Percentiles rank a stretch among this genome's conserved stretches.
Conservation (phyloP, 2,113 vertebrate genomes). For the Oenanthe melanoleuca region DNA sequence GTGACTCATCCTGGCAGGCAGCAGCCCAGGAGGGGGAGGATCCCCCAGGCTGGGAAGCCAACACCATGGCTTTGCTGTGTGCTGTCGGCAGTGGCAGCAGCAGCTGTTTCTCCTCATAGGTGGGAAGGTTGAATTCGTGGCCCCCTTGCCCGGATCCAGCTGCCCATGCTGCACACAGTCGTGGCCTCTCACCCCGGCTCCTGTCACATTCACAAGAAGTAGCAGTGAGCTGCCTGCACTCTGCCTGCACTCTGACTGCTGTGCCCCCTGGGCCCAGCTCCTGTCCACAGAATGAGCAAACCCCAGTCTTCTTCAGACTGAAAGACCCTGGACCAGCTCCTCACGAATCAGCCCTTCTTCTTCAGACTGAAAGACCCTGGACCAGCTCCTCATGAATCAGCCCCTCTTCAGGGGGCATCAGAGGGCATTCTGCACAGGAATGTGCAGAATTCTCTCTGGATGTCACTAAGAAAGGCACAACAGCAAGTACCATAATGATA, state of each 20-base stretch:
- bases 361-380: not conserved
- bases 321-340: not conserved
- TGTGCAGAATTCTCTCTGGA: not conserved
- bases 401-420: not conserved
- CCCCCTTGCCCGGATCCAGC: not conserved
- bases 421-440: not conserved
- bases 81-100: not conserved
- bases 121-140: not conserved
- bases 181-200: not conserved
- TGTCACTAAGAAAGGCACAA: not conserved
- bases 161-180: accelerated
- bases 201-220: accelerated
- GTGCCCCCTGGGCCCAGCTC: not conserved
- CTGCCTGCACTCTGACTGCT: not conserved
- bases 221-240: not conserved
- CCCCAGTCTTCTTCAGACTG: not conserved
- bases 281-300: not conserved
- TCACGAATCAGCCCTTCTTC: not conserved
- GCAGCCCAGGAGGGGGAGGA: not conserved
- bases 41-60: not conserved
- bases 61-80: not conserved
- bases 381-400: not conserved
- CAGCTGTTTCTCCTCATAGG: constrained; percentile 15
- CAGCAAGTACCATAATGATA: not conserved
- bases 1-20: constrained; percentile 33